phyloP scores from a whole-genome alignment of 2,113 vertebrate genomes.

The Sardina pilchardus region DNA sequence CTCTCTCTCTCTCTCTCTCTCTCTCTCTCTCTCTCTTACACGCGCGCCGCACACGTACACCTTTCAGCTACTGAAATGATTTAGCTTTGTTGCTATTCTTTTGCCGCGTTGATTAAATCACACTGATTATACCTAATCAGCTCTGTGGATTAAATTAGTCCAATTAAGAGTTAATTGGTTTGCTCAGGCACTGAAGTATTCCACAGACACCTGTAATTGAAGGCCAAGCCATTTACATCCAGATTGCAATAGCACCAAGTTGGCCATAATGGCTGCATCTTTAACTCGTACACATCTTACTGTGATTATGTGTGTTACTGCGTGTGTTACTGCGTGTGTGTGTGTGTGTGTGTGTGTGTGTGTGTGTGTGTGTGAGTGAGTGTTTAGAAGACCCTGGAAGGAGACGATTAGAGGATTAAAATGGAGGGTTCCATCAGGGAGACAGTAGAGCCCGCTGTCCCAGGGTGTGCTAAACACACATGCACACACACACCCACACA shows the following conservation, averaged over 20 bases:
- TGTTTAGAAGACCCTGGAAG: slow-evolving; percentile 49
- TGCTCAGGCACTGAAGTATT: slow-evolving; percentile 54
- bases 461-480: background rate
- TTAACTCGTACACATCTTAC: background rate
- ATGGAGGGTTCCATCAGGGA: slow-evolving; percentile 12
- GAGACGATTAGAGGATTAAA: slow-evolving; percentile 65
- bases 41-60: slow-evolving; percentile 2
- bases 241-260: slow-evolving; percentile 51
- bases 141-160: slow-evolving; percentile 63
- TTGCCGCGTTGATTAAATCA: slow-evolving; percentile 38
- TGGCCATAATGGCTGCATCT: slow-evolving; percentile 15
- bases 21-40: background rate
- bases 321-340: slow-evolving; percentile 9
- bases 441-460: background rate
- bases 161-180: slow-evolving; percentile 60
- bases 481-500: background rate
- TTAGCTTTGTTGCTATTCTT: slow-evolving; percentile 36
- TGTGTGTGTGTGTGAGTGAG: background rate
- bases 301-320: slow-evolving; percentile 45
- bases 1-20: background rate
- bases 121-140: slow-evolving; percentile 50
- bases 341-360: slow-evolving; percentile 3
- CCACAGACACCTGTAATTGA: slow-evolving; percentile 60
- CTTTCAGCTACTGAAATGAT: slow-evolving; percentile 19
- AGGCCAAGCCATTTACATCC: slow-evolving; percentile 51